phyloP scores from a whole-genome alignment of 2,797 vertebrate species.

The Moxostoma hubbsi region DNA sequence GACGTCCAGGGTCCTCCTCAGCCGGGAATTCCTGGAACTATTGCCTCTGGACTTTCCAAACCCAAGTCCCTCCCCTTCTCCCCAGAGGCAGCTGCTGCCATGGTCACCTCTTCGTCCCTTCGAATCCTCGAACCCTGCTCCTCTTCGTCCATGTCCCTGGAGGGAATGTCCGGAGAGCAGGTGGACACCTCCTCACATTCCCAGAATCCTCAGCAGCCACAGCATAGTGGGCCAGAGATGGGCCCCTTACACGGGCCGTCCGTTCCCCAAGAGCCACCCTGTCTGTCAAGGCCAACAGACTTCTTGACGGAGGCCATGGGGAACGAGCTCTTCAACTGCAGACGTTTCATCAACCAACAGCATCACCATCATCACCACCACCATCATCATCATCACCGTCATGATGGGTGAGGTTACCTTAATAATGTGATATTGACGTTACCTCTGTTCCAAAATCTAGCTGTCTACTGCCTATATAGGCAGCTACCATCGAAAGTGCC shows the following conservation, averaged over 20 bases:
- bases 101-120: constrained; percentile 78
- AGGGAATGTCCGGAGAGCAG: constrained; percentile 76
- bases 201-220: constrained; percentile 49
- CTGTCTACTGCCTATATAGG: too few relatives aligned
- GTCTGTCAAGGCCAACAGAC: constrained; percentile 87
- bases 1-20: constrained; percentile 76
- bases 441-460: background rate
- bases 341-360: constrained; percentile 93
- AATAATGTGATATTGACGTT: background rate
- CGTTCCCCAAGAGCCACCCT: constrained; percentile 87
- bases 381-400: constrained; percentile 75
- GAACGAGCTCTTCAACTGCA: constrained; percentile 93
- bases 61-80: constrained; percentile 85
- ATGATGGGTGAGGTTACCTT: constrained; percentile 83
- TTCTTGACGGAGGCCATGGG: constrained; percentile 94
- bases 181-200: constrained; percentile 29
- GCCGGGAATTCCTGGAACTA: constrained; percentile 65
- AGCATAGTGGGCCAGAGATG: constrained; percentile 73
- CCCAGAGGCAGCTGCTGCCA: constrained; percentile 76
- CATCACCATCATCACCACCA: constrained; percentile 94
- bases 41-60: constrained; percentile 61
- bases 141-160: constrained; percentile 71
- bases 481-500: too few relatives aligned
- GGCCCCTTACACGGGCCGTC: constrained; percentile 84
- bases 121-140: constrained; percentile 88